Conservation (phyloP, 2,113 vertebrate species). For the Fregetta grallaria region DNA sequence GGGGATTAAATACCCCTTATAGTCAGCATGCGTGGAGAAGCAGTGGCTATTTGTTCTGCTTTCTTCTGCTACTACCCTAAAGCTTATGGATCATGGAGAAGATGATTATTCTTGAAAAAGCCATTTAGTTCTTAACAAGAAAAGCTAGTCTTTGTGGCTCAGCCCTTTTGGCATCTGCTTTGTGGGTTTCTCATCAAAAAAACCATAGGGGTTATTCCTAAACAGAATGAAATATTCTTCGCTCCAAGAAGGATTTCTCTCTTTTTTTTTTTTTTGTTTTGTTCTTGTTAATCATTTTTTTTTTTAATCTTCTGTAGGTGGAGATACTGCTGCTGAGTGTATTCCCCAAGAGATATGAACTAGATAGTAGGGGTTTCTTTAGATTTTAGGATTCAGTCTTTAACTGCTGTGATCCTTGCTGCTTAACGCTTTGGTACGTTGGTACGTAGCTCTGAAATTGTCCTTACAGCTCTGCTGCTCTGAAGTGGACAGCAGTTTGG, state of each 20-base stretch:
- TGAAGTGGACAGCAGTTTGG: neutral
- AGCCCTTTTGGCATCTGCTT: neutral
- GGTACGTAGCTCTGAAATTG: neutral
- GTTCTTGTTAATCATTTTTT: neutral
- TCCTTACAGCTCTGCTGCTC: rapidly evolving
- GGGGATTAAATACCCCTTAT: neutral
- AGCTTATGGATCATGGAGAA: slow-evolving; percentile 8
- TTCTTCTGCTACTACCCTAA: neutral
- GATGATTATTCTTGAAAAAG: slow-evolving; percentile 14
- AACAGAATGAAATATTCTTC: neutral
- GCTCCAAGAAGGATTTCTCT: neutral
- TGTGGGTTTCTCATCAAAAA: slow-evolving; percentile 33
- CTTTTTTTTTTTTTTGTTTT: no score
- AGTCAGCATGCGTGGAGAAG: neutral
- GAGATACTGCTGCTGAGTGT: neutral
- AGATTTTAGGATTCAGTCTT: neutral
- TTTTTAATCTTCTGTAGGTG: neutral
- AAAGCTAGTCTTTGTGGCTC: neutral
- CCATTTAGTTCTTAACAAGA: neutral
- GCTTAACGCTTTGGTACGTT: neutral
- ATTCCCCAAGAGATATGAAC: neutral
- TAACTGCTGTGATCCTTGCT: neutral
- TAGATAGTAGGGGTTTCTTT: neutral
- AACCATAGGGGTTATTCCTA: slow-evolving; percentile 23
- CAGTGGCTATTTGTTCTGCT: neutral